These are phyloP conservation scores for Iselma pallidipennis DNA, from an alignment of 2,888 invertebrate species.

Conservation along the genomic window DNA sequence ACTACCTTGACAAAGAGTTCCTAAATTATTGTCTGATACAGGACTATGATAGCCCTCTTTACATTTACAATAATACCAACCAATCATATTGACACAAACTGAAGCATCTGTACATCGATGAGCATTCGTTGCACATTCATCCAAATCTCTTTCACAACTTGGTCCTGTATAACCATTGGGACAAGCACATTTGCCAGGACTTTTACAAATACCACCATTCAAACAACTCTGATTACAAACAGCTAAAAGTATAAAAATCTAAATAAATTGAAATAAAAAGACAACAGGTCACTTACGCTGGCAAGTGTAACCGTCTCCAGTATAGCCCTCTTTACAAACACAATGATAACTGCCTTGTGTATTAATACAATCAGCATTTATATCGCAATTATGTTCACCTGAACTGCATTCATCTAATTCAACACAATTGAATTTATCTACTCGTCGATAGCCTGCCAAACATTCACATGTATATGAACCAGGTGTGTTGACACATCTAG, in stretches of 20 bases:
- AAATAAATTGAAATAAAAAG: conserved; percentile 1
- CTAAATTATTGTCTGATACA: conserved; percentile 60
- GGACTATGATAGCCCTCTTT: conserved; percentile 74
- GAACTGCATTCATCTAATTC: conserved; percentile 80
- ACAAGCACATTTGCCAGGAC: conserved; percentile 79
- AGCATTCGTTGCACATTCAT: conserved; percentile 76
- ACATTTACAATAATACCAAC: conserved; percentile 89
- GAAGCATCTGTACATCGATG: conserved; percentile 77
- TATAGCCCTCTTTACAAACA: conserved; percentile 71
- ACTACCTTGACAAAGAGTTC: conserved; percentile 68
- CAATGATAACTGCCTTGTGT: conserved; percentile 82
- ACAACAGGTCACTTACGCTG: conserved; percentile 82
- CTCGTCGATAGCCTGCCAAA: conserved; percentile 73
- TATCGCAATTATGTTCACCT: conserved; percentile 73
- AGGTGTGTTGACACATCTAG: conserved; percentile 78
- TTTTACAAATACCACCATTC: conserved; percentile 81
- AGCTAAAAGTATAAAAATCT: conserved; percentile 61
- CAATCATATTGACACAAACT: conserved; percentile 84
- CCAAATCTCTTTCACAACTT: conserved; percentile 84
- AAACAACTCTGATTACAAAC: conserved; percentile 78
- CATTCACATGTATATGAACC: conserved; percentile 87
- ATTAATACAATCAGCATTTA: conserved; percentile 78
- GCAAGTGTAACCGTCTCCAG: conserved; percentile 78
- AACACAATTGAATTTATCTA: conserved; percentile 78
- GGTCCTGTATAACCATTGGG: conserved; percentile 79